A percentile compares a stretch with the other conserved stretches of the same genome.
These are phyloP conservation scores for Parotia lawesii DNA, from an alignment of 2,113 vertebrate genomes.

Conservation along the genomic window DNA sequence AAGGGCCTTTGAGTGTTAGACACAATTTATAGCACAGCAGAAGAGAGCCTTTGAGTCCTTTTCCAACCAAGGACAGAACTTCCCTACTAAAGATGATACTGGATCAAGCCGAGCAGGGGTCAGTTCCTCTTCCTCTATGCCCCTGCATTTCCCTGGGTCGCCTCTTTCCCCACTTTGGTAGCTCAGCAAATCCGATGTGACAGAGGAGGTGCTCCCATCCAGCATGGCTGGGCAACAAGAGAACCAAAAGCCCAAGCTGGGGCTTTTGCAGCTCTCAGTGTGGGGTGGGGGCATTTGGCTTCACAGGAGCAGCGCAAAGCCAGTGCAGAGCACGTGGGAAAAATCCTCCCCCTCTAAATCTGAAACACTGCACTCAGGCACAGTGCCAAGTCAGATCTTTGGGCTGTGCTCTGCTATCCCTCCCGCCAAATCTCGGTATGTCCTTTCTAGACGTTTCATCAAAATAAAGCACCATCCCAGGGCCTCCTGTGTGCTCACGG, in stretches of 20 bases:
- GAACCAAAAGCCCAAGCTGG: rapidly evolving
- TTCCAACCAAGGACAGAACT: background rate
- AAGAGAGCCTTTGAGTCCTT: background rate
- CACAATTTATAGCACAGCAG: background rate
- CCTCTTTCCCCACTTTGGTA: background rate
- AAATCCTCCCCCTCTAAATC: background rate
- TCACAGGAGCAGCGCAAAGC: background rate
- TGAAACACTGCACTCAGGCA: background rate
- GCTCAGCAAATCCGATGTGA: background rate
- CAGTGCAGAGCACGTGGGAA: background rate
- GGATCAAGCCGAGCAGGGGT: background rate
- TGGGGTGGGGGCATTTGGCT: background rate
- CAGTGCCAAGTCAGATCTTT: background rate
- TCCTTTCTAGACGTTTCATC: background rate
- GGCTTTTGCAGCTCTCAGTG: background rate
- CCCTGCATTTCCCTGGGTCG: rapidly evolving
- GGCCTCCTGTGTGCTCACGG: rapidly evolving
- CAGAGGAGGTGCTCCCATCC: background rate
- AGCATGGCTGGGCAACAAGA: background rate
- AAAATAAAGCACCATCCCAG: background rate
- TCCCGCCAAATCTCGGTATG: background rate
- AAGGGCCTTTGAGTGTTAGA: background rate
- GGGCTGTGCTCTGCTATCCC: background rate
- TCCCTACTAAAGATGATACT: background rate
- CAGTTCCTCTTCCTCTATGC: background rate